These are phyloP conservation scores for Alces alces DNA, from an alignment of 2,113 vertebrate species.

Conservation along the genomic window DNA sequence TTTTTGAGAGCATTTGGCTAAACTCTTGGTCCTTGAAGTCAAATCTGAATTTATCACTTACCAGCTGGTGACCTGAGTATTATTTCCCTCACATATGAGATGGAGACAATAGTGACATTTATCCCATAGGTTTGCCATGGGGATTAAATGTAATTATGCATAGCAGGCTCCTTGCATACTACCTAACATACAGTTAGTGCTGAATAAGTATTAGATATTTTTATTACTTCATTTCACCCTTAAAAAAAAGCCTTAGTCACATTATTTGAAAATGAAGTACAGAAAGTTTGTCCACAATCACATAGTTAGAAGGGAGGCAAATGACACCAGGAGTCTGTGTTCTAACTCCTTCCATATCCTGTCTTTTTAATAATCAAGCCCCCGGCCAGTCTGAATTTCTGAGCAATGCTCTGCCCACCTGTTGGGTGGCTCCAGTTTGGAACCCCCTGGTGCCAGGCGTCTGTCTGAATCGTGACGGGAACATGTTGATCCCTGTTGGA, in stretches of 20 bases:
- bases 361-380: slow-evolving; percentile 42
- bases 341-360: not conserved
- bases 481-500: slow-evolving; percentile 72
- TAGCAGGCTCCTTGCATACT: not conserved
- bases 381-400: slow-evolving; percentile 57
- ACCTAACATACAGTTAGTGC: not conserved
- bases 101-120: not conserved
- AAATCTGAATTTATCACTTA: not conserved
- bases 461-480: slow-evolving; percentile 68
- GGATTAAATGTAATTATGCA: not conserved
- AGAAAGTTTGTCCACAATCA: not conserved
- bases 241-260: not conserved
- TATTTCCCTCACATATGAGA: not conserved
- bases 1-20: not conserved
- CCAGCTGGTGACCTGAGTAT: not conserved
- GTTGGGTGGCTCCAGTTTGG: slow-evolving; percentile 56
- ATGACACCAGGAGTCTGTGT: not conserved
- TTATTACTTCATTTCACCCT: slow-evolving; percentile 1
- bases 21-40: not conserved
- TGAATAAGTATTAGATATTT: not conserved
- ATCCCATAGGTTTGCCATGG: not conserved
- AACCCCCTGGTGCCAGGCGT: slow-evolving; percentile 60
- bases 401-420: slow-evolving; percentile 69
- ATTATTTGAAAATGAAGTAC: not conserved
- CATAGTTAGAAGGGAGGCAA: not conserved